Evolutionary conservation across 2,797 vertebrate species (phyloP).

Genomic region (Tragopan temminckii): DNA sequence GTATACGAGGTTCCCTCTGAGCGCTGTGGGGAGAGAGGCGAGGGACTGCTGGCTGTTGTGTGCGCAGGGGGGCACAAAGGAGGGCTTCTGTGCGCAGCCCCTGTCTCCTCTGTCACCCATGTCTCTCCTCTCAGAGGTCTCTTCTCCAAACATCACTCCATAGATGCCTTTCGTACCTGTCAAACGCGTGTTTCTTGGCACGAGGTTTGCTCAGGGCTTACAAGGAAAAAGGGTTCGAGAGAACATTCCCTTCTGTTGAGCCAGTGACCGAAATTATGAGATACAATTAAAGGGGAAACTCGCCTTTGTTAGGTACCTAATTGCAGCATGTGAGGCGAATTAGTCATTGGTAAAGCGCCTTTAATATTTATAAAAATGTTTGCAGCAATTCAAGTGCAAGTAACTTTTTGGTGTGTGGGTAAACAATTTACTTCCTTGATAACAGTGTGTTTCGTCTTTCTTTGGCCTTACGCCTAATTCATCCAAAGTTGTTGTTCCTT

Average conservation of each 20-base stretch:
- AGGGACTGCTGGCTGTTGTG: not conserved
- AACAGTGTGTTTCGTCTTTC: not conserved
- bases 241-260: not conserved
- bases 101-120: accelerated
- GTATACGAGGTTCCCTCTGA: not conserved
- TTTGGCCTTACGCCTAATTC: accelerated
- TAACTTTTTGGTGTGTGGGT: not conserved
- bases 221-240: not conserved
- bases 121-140: not conserved
- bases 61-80: not conserved
- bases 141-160: accelerated
- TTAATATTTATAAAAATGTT: not conserved
- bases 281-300: accelerated
- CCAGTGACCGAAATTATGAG: accelerated
- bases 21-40: not conserved
- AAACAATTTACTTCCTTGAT: accelerated
- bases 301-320: not conserved
- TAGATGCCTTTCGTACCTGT: accelerated
- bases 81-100: not conserved
- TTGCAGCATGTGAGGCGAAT: too few relatives aligned
- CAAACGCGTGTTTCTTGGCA: accelerated
- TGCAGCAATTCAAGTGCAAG: not conserved
- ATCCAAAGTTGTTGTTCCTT: too few relatives aligned
- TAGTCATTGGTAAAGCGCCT: not conserved
- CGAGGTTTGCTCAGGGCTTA: not conserved